A percentile compares a stretch with the other conserved stretches of the same genome.
Conservation (phyloP, 1,140 invertebrate genomes). For the Phymastichus coffea region DNA sequence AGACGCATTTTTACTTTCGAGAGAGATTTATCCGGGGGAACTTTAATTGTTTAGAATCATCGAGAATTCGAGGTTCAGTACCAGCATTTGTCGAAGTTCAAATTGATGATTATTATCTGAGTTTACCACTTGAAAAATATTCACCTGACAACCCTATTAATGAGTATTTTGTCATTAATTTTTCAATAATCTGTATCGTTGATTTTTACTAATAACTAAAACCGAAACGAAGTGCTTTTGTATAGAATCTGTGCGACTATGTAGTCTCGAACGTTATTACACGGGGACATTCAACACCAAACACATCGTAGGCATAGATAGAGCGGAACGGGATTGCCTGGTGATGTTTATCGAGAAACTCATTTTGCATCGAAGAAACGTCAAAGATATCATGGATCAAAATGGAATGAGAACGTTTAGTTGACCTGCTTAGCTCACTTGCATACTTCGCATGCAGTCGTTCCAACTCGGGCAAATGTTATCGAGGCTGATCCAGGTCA, state of each 20-base stretch:
- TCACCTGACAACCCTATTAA: slow-evolving; percentile 81
- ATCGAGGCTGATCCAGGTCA: slow-evolving; percentile 84
- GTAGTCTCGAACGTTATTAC: slow-evolving; percentile 92
- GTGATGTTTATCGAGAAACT: slow-evolving; percentile 84
- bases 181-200: slow-evolving; percentile 98
- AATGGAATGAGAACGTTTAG: slow-evolving; percentile 81
- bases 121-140: slow-evolving; percentile 89
- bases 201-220: slow-evolving; percentile 90
- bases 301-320: slow-evolving; percentile 86
- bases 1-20: slow-evolving; percentile 84
- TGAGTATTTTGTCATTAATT: slow-evolving; percentile 65
- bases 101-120: slow-evolving; percentile 97
- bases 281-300: slow-evolving; percentile 97
- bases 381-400: slow-evolving; percentile 86
- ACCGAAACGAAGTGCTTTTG: slow-evolving; percentile 94
- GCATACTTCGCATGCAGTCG: slow-evolving; percentile 79
- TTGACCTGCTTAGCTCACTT: slow-evolving; percentile 98
- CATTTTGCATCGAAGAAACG: slow-evolving; percentile 80
- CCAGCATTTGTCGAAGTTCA: slow-evolving; percentile 92
- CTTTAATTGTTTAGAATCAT: slow-evolving; percentile 97
- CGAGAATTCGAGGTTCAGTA: slow-evolving; percentile 95
- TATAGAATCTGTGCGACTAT: slow-evolving; percentile 97
- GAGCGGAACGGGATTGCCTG: slow-evolving; percentile 83
- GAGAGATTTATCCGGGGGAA: slow-evolving; percentile 82
- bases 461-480: slow-evolving; percentile 89